Evolutionary conservation across 1,140 invertebrate species (phyloP), one percentile per base, ranked within the genome.

Genomic region (Piezodorus guildinii): DNA sequence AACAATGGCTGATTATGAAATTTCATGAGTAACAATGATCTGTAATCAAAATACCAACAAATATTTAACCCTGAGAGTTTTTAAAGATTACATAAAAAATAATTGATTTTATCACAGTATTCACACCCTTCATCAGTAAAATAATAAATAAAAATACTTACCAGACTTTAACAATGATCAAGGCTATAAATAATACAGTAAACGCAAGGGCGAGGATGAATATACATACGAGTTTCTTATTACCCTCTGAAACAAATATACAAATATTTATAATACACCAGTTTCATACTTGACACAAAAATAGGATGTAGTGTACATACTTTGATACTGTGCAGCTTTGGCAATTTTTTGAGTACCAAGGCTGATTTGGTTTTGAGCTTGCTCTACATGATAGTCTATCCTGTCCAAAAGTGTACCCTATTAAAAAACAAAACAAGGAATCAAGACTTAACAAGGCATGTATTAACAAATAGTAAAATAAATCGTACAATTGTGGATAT

Each of bases 321-420:
- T 25, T 73, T 96, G 92, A 77, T 95, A 94, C 69, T 84, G 83
- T 69, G 94, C 92, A 4, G 94, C 94, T 75, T 94, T 94, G 72
- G 90, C 86, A 62, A 98, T 75, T 73, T 96, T 91, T 64, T 91
- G 83, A 44, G 90, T 84, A 0, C 94, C 94, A 72, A 94, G 87
- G 23, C 87, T 81, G 0, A 96, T 92, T 70, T 89, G 84, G 0
- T 87, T 82, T 70, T 91, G 85, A 0, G 91, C 90, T 72, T 90
- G 84, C 73, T 98, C 94, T 46, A 98, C 85, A 74, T 96, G 96
- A 74, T 94, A 96, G 76, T 98, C 94, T 70, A 98, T 98, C 61
- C 94, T 78, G 76, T 98, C 94, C 65, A 98, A 78, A 14, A 96
- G 80, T 10, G 90, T 94, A 10, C 94, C 94, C 79, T 95, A 85